Evolutionary conservation across 2,113 vertebrate species (phyloP).

Genomic region (Rutilus rutilus): DNA sequence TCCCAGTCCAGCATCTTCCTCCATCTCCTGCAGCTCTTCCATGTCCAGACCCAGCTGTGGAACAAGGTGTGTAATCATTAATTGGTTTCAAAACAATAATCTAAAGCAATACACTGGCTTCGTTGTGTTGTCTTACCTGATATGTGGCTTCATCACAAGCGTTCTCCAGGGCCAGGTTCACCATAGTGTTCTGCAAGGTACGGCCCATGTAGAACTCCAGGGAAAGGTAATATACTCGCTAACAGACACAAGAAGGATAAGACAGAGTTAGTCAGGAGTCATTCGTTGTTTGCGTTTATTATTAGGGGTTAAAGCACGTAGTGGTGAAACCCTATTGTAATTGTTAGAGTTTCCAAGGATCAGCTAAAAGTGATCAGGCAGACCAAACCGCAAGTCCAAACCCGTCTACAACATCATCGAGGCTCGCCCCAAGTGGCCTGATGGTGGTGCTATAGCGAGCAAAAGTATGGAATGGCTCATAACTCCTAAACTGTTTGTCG

Average conservation of each 20-base stretch:
- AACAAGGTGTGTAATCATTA: not conserved
- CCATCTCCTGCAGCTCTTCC: constrained; percentile 91
- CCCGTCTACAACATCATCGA: no score
- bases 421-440: no score
- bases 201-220: constrained; percentile 81
- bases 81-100: not conserved
- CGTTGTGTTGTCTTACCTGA: constrained; percentile 65
- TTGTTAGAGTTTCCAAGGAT: no score
- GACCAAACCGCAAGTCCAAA: no score
- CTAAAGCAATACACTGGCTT: not conserved
- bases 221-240: constrained; percentile 81
- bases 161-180: constrained; percentile 79
- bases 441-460: no score
- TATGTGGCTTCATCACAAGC: constrained; percentile 79
- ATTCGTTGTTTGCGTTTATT: no score
- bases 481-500: no score
- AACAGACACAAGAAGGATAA: constrained; percentile 4
- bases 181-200: constrained; percentile 81
- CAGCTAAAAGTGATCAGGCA: no score
- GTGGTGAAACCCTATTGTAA: no score
- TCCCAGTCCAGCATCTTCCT: constrained; percentile 90
- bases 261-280: not conserved
- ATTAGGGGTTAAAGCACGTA: no score
- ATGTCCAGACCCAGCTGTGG: constrained; percentile 88
- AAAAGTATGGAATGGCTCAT: no score